These are phyloP conservation scores for Pollachius pollachius DNA, from an alignment of 2,113 vertebrate species.

Conservation along the genomic window DNA sequence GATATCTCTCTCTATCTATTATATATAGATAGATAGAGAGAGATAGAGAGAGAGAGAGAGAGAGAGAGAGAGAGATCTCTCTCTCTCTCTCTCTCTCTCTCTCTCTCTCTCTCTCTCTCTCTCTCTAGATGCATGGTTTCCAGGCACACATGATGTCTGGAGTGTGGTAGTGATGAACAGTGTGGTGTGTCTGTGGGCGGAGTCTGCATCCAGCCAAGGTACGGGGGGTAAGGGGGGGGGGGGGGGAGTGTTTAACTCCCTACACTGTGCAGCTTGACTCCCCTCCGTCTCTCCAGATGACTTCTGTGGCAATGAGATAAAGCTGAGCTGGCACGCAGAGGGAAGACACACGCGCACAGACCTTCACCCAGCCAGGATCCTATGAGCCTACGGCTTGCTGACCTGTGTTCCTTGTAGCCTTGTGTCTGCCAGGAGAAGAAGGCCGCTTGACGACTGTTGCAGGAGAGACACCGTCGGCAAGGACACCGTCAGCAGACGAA, in stretches of 20 bases:
- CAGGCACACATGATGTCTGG: not conserved
- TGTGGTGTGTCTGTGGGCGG: conserved; percentile 48
- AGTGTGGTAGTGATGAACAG: conserved; percentile 12
- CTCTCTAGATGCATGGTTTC: not conserved
- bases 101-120: too few species aligned
- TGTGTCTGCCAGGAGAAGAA: conserved; percentile 18
- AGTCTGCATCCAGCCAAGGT: conserved; percentile 29
- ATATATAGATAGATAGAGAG: too few species aligned
- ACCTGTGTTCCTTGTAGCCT: conserved; percentile 32
- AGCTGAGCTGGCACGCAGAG: conserved; percentile 37
- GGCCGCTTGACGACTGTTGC: not conserved
- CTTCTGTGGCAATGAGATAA: conserved; percentile 58
- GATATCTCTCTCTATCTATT: too few species aligned
- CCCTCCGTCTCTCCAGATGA: conserved; percentile 49
- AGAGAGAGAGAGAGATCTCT: too few species aligned
- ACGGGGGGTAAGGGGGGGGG: conserved; percentile 34
- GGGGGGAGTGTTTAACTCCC: conserved; percentile 66
- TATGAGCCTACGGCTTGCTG: conserved; percentile 30
- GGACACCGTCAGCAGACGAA: conserved; percentile 5
- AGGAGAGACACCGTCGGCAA: not conserved
- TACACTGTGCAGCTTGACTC: conserved; percentile 51
- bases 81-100: too few species aligned
- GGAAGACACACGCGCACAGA: conserved; percentile 30
- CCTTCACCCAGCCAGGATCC: conserved; percentile 8
- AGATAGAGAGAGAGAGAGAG: too few species aligned